Base-by-base conservation (phyloP, 2,888 invertebrate genomes). In the Crematogaster levior region DNA sequence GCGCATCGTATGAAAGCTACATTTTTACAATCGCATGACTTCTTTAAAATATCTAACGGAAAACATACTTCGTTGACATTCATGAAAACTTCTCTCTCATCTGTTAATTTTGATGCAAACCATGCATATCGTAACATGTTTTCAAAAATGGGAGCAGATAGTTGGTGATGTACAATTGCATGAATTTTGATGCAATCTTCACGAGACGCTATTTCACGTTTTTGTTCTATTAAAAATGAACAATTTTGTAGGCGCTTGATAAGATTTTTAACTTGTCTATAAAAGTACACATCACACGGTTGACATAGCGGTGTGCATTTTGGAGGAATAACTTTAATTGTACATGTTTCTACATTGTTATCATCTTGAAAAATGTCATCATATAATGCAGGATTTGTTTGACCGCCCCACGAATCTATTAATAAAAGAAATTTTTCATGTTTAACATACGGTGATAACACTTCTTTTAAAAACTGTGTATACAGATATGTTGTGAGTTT, bases 141-240 rank as follows among this genome's bases (percentile, higher is more conserved):
- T n/a, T n/a, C n/a, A 40, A 89, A 88, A 27, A 87, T 74, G 30
- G 83, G 86, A 24, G 88, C 48, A 7, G 81, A 84, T 12, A 89
- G 46, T 70, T 88, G 84, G 24, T 87, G 75, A 48, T 88, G 86
- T 21, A 90, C 72, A 6, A 88, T 80, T 1, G 88, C 85, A 37
- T 90, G 86, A 30, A 90, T 86, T 87, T 88, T 89, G 10, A 90
- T 85, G 15, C 61, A 72, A 66, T 89, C 87, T 83, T 89, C 85
- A 18, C 87, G 60, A 15, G 79, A 83, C 61, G 58, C 53, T 12
- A 89, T 87, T 81, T 88, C 81, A 51, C 84, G 24, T 12, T 84
- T 68, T n/a, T 53, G 37, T 48, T 87, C 75, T 6, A 88, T 65
- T 10, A 90, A 24, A 65, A 80, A 51, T 43, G 70, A 51, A 51